phyloP scores from a whole-genome alignment of 2,113 vertebrate species.

The Lutjanus erythropterus region DNA sequence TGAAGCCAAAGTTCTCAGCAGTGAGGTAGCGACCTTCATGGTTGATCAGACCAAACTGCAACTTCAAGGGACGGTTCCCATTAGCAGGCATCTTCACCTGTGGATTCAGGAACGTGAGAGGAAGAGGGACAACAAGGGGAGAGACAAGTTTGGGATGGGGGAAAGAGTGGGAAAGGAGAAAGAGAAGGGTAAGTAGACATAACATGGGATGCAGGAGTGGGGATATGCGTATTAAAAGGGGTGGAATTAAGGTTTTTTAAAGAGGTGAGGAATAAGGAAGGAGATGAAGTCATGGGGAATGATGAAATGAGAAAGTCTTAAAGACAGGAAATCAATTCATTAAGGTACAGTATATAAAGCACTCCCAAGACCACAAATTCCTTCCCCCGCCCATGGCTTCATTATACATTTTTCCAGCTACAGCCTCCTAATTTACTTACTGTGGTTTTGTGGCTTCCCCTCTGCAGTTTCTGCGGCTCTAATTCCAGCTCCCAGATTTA shows the following conservation, averaged over 20 bases:
- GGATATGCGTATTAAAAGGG: neutral
- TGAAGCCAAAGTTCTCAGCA: slow-evolving; percentile 94
- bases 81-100: slow-evolving; percentile 91
- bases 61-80: slow-evolving; percentile 91
- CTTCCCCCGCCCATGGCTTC: slow-evolving; percentile 59
- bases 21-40: slow-evolving; percentile 93
- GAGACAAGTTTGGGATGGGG: neutral
- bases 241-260: slow-evolving; percentile 13
- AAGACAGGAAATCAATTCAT: slow-evolving; percentile 80
- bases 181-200: neutral
- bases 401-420: slow-evolving; percentile 75
- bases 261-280: slow-evolving; percentile 32
- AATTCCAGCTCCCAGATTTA: slow-evolving; percentile 79
- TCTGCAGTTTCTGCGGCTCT: slow-evolving; percentile 71
- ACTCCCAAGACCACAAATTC: slow-evolving; percentile 74
- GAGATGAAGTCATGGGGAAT: slow-evolving; percentile 65
- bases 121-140: slow-evolving; percentile 4
- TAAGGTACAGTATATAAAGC: slow-evolving; percentile 76
- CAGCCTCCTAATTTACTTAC: slow-evolving; percentile 82
- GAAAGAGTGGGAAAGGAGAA: neutral
- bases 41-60: slow-evolving; percentile 95
- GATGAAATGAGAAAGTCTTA: slow-evolving; percentile 67
- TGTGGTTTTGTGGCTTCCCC: slow-evolving; percentile 81
- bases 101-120: slow-evolving; percentile 25
- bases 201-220: neutral